These are phyloP conservation scores for Drosophila pseudotalamancana DNA, from an alignment of 2,888 invertebrate species.

Conservation along the genomic window DNA sequence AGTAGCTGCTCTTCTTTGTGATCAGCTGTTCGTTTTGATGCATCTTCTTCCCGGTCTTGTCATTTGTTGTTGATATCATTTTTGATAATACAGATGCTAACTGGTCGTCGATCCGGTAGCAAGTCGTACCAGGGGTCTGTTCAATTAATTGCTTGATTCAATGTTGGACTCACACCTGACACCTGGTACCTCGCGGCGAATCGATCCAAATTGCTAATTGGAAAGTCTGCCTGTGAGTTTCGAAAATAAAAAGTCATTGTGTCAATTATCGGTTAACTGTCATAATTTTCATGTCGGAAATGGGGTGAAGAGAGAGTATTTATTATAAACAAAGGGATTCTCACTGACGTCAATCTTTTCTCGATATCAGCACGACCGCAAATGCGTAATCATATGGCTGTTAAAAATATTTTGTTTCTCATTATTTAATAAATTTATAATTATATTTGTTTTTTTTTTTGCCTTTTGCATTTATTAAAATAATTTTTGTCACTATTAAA, in stretches of 20 bases:
- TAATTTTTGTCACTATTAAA: neutral
- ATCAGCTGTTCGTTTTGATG: conserved; percentile 21
- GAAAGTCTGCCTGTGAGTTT: neutral
- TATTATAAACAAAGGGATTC: neutral
- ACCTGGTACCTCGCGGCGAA: conserved; percentile 39
- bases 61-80: conserved; percentile 19
- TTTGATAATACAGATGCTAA: conserved; percentile 40
- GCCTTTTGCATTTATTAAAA: neutral
- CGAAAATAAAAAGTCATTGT: neutral
- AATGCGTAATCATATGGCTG: too few relatives aligned
- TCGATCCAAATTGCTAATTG: conserved; percentile 48
- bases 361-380: neutral
- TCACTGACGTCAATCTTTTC: conserved; percentile 15
- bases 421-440: neutral
- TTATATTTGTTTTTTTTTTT: neutral
- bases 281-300: conserved; percentile 18
- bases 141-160: conserved; percentile 47
- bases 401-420: too few relatives aligned
- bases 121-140: conserved; percentile 35
- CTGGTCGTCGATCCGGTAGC: conserved; percentile 22
- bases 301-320: neutral
- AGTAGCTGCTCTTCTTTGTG: neutral
- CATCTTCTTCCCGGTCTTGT: neutral
- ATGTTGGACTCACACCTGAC: conserved; percentile 39
- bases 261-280: conserved; percentile 13